Conservation (phyloP, 2,113 vertebrate species). For the Lasiurus borealis region DNA sequence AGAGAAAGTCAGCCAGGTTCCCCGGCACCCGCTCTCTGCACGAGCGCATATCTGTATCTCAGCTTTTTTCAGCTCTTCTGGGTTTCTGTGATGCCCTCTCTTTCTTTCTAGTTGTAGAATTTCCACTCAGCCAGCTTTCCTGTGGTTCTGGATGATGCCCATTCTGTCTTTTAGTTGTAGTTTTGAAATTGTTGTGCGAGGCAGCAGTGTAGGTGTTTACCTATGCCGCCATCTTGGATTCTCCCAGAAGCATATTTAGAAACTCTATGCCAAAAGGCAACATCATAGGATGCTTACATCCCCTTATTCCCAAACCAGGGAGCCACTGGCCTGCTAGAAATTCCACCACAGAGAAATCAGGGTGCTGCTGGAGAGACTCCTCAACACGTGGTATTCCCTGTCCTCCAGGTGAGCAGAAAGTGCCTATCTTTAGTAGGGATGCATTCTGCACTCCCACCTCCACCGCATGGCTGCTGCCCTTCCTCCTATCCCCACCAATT, state of each 20-base stretch:
- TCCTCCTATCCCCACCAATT: background rate
- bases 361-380: background rate
- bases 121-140: too few species aligned
- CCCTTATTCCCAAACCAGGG: background rate
- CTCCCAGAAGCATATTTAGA: slow-evolving; percentile 39
- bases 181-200: too few species aligned
- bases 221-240: too few species aligned
- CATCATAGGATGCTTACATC: background rate
- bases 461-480: background rate
- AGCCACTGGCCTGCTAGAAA: background rate
- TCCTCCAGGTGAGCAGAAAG: background rate
- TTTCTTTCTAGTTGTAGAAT: too few species aligned
- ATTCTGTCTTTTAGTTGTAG: too few species aligned
- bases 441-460: background rate
- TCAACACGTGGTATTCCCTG: background rate
- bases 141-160: too few species aligned
- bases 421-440: background rate
- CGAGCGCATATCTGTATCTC: too few species aligned
- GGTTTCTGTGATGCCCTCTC: too few species aligned
- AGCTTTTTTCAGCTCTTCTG: too few species aligned
- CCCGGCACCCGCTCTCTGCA: too few species aligned
- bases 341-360: background rate
- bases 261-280: background rate
- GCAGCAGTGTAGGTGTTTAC: too few species aligned
- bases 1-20: too few species aligned